phyloP scores from a whole-genome alignment of 2,888 invertebrate genomes.

The Lithophane leautieri region DNA sequence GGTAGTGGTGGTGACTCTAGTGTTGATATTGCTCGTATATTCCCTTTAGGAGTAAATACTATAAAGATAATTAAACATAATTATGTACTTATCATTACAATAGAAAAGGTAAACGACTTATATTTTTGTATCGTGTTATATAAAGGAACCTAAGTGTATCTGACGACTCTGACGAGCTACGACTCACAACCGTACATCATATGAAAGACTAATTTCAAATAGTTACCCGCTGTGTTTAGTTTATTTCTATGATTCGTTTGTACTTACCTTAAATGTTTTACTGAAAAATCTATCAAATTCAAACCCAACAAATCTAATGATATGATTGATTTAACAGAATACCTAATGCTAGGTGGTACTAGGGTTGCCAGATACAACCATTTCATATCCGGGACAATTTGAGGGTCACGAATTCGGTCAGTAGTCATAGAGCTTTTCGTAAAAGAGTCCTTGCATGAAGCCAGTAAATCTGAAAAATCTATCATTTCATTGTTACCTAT shows the following conservation, averaged over 20 bases:
- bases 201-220: constrained; percentile 54
- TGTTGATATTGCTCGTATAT: constrained; percentile 38
- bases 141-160: background rate
- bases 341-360: background rate
- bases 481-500: too few relatives aligned
- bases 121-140: constrained; percentile 46
- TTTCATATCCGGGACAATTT: too few relatives aligned
- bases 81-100: constrained; percentile 31
- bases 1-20: background rate
- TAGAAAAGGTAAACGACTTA: constrained; percentile 39
- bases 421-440: background rate
- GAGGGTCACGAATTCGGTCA: too few relatives aligned
- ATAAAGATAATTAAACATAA: constrained; percentile 29
- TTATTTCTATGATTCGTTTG: background rate
- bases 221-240: constrained; percentile 49
- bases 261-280: background rate
- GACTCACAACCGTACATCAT: constrained; percentile 3
- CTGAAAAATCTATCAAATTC: constrained; percentile 11
- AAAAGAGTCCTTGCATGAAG: background rate
- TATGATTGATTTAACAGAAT: constrained; percentile 11
- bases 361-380: too few relatives aligned
- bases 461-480: background rate
- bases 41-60: constrained; percentile 2
- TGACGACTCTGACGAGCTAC: background rate
- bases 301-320: constrained; percentile 34